Conservation (phyloP, 2,797 vertebrate genomes). For the Echeneis naucrates region DNA sequence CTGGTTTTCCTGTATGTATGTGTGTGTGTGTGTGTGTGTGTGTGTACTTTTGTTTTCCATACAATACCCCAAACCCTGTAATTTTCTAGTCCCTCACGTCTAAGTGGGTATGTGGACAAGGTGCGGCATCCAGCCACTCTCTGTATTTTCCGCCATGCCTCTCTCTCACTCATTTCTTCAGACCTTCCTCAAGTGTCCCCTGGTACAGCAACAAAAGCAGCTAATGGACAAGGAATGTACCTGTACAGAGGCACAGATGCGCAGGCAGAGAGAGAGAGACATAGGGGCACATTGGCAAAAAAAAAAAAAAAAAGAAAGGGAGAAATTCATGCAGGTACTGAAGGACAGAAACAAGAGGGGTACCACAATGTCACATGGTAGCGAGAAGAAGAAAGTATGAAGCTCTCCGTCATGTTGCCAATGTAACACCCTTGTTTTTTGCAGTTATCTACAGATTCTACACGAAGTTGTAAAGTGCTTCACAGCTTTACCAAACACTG, state of each 20-base stretch:
- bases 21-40: not conserved
- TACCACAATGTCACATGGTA: conserved; percentile 24
- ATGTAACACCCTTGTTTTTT: conserved; percentile 60
- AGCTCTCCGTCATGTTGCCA: conserved; percentile 62
- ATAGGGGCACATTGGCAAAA: conserved; percentile 20
- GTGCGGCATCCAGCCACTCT: conserved; percentile 24
- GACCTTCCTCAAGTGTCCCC: conserved; percentile 35
- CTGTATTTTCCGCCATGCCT: conserved; percentile 49
- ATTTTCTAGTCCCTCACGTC: conserved; percentile 15
- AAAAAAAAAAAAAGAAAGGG: conserved; percentile 22
- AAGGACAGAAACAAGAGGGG: conserved; percentile 37
- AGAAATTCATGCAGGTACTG: conserved; percentile 42
- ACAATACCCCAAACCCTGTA: conserved; percentile 29
- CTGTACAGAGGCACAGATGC: conserved; percentile 63
- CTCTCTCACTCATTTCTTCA: conserved; percentile 45
- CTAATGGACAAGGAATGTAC: conserved; percentile 78
- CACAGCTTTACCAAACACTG: conserved; percentile 27
- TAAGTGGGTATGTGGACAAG: conserved; percentile 31
- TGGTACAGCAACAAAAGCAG: conserved; percentile 54
- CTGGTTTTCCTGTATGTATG: conserved; percentile 25
- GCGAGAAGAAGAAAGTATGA: conserved; percentile 46
- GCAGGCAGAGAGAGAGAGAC: conserved; percentile 32
- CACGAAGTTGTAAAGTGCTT: conserved; percentile 50
- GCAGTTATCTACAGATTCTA: conserved; percentile 50
- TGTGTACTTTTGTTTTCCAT: conserved; percentile 33